Evolutionary conservation across 2,113 vertebrate genomes (phyloP).

Genomic region (Boleophthalmus pectinirostris): DNA sequence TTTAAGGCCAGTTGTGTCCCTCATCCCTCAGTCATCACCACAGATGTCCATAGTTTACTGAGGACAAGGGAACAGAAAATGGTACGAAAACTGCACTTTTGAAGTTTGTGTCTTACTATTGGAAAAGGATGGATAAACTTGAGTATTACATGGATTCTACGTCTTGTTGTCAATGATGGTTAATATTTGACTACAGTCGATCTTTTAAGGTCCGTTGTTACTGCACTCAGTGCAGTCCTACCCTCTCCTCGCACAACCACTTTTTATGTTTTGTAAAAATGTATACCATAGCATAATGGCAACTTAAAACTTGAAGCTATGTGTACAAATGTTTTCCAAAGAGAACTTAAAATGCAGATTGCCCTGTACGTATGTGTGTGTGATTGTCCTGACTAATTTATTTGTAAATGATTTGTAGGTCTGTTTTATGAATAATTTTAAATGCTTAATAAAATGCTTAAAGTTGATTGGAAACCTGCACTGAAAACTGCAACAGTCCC

Average conservation of each 20-base stretch:
- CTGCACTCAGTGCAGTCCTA: slow-evolving; percentile 15
- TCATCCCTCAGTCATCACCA: slow-evolving; percentile 32
- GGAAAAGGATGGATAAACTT: slow-evolving; percentile 9
- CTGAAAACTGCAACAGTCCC: slow-evolving; percentile 59
- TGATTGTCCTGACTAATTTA: slow-evolving; percentile 29
- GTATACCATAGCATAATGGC: background rate
- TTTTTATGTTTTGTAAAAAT: slow-evolving; percentile 1
- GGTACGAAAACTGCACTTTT: slow-evolving; percentile 31
- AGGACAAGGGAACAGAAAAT: background rate
- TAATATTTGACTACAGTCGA: background rate
- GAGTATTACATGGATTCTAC: background rate
- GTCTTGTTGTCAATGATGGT: background rate
- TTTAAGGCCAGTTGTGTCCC: slow-evolving; percentile 2
- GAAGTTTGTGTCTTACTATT: slow-evolving; percentile 27
- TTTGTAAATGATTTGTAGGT: slow-evolving; percentile 44
- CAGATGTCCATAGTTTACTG: slow-evolving; percentile 26
- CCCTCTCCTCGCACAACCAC: slow-evolving; percentile 16
- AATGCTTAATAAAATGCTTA: slow-evolving; percentile 2
- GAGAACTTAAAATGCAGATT: slow-evolving; percentile 34
- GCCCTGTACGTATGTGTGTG: slow-evolving; percentile 21
- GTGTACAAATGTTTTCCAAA: slow-evolving; percentile 56
- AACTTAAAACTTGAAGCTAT: slow-evolving; percentile 2
- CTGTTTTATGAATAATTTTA: slow-evolving; percentile 25
- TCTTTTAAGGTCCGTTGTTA: background rate
- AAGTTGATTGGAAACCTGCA: slow-evolving; percentile 46